Evolutionary conservation across 2,888 invertebrate genomes (phyloP), one percentile per base, ranked within the genome.

Genomic region (Aromia moschata): DNA sequence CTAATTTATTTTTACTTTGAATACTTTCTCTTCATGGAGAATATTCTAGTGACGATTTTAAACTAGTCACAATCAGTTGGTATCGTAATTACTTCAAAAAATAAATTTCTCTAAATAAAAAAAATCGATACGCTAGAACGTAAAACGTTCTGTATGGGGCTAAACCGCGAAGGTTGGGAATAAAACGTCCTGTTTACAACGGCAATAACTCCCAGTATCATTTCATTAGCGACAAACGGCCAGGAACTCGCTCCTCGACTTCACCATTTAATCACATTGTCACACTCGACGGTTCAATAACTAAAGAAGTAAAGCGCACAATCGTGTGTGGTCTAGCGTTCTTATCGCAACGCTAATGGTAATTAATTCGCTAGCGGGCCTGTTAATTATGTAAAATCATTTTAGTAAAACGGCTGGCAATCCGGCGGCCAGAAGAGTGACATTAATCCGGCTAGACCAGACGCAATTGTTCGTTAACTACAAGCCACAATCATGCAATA

Each of bases 241-340:
- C 25, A 14, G 16, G 25, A 56, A 52, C 57, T 57, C 31, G 62
- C 61, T 65, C 61, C 63, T 49, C 58, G 60, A 59, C 43, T 56
- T 60, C 62, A 55, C 58, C 62, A n/a, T 67, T 67, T 67, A 62
- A 67, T 69, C 69, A 64, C 68, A 70, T 70, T 70, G 69, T 70
- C 72, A 68, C 68, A 65, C 38, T 44, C 58, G 64, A 55, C 58
- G 56, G 58, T 56, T 55, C 52, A 66, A 64, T 66, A 67, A 69
- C 67, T 69, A 44, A 68, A 69, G 65, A 65, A 69, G 65, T 66
- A 69, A 69, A 65, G 66, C 70, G 64, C 56, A 68, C 64, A 68
- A 69, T 62, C 67, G 71, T 71, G 74, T 74, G 74, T 72, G 74
- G 74, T 73, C 74, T 64, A 60, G 49, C 65, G 38, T 66, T 54